Conservation (phyloP, 2,113 vertebrate genomes). For the Morone saxatilis region DNA sequence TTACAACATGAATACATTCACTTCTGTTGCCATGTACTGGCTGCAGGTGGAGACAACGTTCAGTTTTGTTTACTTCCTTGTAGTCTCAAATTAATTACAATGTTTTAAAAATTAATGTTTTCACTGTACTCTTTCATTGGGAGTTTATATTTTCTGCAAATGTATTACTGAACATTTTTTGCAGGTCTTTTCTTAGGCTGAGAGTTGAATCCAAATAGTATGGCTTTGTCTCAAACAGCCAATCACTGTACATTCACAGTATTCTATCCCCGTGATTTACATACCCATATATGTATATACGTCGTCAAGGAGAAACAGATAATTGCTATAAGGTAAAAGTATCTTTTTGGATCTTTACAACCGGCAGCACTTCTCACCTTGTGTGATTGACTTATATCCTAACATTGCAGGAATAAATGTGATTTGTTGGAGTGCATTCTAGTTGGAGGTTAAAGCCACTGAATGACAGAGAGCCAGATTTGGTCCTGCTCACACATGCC, state of each 20-base stretch:
- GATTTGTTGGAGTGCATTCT: conserved; percentile 76
- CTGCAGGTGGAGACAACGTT: conserved; percentile 60
- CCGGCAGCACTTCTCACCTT: conserved; percentile 50
- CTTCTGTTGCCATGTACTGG: neutral
- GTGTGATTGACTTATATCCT: conserved; percentile 56
- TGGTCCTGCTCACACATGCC: conserved; percentile 78
- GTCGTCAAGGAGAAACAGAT: conserved; percentile 5
- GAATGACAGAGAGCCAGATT: conserved; percentile 79
- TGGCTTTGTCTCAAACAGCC: neutral
- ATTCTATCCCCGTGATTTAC: neutral
- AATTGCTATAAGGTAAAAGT: conserved; percentile 13
- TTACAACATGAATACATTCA: conserved; percentile 39
- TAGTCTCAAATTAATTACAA: conserved; percentile 10
- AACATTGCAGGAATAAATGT: conserved; percentile 70
- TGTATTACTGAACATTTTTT: conserved; percentile 1
- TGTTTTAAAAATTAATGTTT: conserved; percentile 28
- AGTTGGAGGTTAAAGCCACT: conserved; percentile 75
- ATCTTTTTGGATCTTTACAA: conserved; percentile 38
- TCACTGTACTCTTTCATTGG: neutral
- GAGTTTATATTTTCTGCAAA: neutral
- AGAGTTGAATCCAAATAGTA: neutral
- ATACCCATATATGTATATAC: neutral
- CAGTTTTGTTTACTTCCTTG: neutral
- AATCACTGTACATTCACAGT: neutral
- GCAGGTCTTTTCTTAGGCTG: neutral